These are phyloP conservation scores for Centropus unirufus DNA, from an alignment of 2,113 vertebrate species.

Conservation along the genomic window DNA sequence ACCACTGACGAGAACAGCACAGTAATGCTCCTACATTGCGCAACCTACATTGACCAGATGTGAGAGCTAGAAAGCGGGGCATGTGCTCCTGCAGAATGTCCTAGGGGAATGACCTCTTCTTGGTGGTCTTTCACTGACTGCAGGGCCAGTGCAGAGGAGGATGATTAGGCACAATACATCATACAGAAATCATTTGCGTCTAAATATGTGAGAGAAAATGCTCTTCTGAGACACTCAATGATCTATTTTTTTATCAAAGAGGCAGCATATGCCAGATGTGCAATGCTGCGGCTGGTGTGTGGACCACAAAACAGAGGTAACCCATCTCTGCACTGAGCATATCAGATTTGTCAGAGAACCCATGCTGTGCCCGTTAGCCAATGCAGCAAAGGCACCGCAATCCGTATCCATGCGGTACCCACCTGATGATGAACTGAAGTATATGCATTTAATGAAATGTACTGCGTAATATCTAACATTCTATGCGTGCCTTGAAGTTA, in stretches of 20 bases:
- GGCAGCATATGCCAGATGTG: neutral
- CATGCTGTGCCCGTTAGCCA: neutral
- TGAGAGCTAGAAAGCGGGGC: neutral
- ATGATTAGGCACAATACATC: neutral
- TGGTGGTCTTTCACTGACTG: neutral
- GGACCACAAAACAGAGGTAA: neutral
- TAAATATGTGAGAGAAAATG: neutral
- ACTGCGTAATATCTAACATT: neutral
- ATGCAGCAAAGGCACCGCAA: accelerated
- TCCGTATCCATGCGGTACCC: neutral
- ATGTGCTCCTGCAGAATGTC: accelerated
- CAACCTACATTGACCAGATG: accelerated
- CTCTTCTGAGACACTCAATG: neutral
- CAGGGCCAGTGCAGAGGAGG: accelerated
- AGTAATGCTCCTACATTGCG: accelerated
- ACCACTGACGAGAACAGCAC: neutral
- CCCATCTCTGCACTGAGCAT: neutral
- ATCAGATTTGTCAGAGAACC: neutral
- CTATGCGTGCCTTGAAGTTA: neutral
- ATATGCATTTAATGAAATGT: neutral
- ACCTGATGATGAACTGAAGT: neutral
- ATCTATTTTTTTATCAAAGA: neutral
- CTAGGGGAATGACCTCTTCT: neutral
- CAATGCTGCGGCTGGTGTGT: too few species aligned
- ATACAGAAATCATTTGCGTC: neutral